Evolutionary conservation across 2,113 vertebrate species (phyloP).

Genomic region (Ptyas mucosa): DNA sequence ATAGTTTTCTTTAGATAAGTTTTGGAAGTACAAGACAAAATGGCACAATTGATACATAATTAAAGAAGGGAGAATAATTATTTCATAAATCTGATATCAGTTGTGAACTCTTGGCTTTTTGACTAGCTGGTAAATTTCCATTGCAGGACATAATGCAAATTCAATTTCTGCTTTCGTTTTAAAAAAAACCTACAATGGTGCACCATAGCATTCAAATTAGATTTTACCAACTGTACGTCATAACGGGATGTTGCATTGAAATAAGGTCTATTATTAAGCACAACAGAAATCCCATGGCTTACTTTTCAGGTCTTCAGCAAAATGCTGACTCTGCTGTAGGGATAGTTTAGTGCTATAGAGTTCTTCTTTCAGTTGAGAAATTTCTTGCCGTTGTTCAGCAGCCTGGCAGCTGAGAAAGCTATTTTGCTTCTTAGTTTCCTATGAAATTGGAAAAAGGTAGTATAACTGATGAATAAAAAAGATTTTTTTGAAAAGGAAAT

Average conservation of each 20-base stretch:
- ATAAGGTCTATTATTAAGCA: neutral
- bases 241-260: neutral
- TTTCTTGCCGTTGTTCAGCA: slow-evolving; percentile 71
- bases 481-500: neutral
- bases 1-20: neutral
- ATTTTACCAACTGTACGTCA: neutral
- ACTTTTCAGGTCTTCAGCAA: slow-evolving; percentile 83
- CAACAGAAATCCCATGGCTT: slow-evolving; percentile 43
- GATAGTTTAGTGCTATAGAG: slow-evolving; percentile 68
- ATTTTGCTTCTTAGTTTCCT: slow-evolving; percentile 82
- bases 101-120: neutral
- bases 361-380: slow-evolving; percentile 78
- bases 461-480: neutral
- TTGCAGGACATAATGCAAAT: neutral
- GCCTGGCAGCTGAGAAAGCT: slow-evolving; percentile 66
- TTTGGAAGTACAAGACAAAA: neutral
- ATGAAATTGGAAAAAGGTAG: slow-evolving; percentile 15
- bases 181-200: neutral
- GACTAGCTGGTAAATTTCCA: neutral
- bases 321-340: slow-evolving; percentile 74
- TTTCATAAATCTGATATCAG: neutral
- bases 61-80: neutral
- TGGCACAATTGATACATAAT: neutral
- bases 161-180: neutral
- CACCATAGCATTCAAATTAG: neutral